Evolutionary conservation across 2,888 invertebrate genomes (phyloP).

Genomic region (Chloroclysta siterata): DNA sequence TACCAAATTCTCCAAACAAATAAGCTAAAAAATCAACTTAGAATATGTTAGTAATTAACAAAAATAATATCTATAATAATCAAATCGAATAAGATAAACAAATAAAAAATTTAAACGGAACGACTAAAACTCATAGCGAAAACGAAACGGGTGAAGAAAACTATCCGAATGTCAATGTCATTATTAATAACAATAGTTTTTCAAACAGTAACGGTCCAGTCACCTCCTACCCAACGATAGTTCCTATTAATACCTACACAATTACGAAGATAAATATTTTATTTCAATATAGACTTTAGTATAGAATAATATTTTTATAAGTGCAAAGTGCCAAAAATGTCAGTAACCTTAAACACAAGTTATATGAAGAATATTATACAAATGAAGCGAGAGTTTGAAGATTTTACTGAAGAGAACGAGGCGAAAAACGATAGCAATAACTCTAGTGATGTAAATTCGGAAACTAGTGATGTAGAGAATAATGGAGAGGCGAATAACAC

Average conservation of each 20-base stretch:
- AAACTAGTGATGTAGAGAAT: constrained; percentile 75
- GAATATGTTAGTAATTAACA: background rate
- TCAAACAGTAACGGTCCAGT: constrained; percentile 62
- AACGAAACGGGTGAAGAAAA: constrained; percentile 33
- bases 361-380: constrained; percentile 75
- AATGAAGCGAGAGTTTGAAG: constrained; percentile 78
- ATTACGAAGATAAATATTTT: constrained; percentile 81
- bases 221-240: constrained; percentile 85
- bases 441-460: constrained; percentile 75
- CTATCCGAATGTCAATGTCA: background rate
- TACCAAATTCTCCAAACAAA: too few species aligned
- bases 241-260: constrained; percentile 85
- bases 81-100: background rate
- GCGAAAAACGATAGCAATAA: constrained; percentile 70
- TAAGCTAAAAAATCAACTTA: too few species aligned
- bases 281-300: constrained; percentile 70
- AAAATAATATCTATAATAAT: background rate
- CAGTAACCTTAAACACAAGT: constrained; percentile 73
- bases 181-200: constrained; percentile 8
- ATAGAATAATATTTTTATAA: constrained; percentile 60
- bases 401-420: constrained; percentile 62
- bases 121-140: too few species aligned
- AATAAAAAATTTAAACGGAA: background rate
- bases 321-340: constrained; percentile 72
- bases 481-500: constrained; percentile 61